Base-by-base conservation (phyloP, 1,140 invertebrate genomes). In the Zaprionus inermis region DNA sequence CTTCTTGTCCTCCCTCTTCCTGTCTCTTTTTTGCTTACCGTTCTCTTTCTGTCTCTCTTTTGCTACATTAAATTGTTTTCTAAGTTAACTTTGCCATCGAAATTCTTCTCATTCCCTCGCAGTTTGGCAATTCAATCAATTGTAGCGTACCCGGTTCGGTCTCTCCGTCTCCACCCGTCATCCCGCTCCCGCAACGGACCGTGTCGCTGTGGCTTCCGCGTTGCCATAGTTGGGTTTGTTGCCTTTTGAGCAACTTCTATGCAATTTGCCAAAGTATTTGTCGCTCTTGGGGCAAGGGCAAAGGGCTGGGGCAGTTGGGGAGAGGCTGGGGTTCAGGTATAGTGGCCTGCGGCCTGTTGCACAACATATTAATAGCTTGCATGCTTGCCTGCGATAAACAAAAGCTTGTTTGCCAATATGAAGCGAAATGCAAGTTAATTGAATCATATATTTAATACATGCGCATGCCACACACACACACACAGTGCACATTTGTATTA, bases 351-450 rank as follows among this genome's bases (percentile, higher is more conserved):
- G 38, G 38, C 6, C 38, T 41, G 38, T 41, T 41, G 38, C 38
- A 6, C 38, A 9, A 6, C 14, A 16, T 41, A 44, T 44, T 44
- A 16, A 44, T 16, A 44, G 1, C 3, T 16, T 7, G 5, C 38
- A 44, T 16, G n/a, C n/a, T 9, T 9, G 38, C 38, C 2, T n/a
- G 38, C 38, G 7, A 44, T 18, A 16, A 18, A 44, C 38, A 16
- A 44, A 16, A 44, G n/a, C 38, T 44, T 44, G 38, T 41, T 41
- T 41, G 38, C n/a, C 38, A 41, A 41, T 16, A 44, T 44, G n/a
- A n/a, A 9, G 38, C 38, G n/a, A n/a, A 44, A 44, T 44, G 38
- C n/a, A 7, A 16, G 38, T 10, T 44, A 44, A 44, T 44, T 44
- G 7, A 44, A 44, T 44, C 38, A 44, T 44, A 44, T 44, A 44